Conservation (phyloP, 2,888 invertebrate species). For the Syrista parreyssii region DNA sequence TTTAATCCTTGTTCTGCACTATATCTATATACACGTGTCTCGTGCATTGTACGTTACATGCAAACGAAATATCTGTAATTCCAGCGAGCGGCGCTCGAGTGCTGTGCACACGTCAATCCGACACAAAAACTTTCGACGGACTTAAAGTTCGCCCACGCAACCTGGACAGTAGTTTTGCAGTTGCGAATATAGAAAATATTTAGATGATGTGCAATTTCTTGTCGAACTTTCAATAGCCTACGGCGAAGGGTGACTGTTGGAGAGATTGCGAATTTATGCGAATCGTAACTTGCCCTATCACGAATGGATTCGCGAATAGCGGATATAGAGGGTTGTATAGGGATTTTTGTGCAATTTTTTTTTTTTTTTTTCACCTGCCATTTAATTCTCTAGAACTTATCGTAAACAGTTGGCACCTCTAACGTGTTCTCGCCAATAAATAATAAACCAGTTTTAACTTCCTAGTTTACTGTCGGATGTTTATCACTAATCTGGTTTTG, state of each 20-base stretch:
- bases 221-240: conserved; percentile 18
- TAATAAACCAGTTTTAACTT: conserved; percentile 1
- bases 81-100: conserved; percentile 31
- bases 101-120: conserved; percentile 33
- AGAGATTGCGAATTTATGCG: conserved; percentile 48
- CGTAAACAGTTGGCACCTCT: background rate
- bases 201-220: conserved; percentile 33
- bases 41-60: conserved; percentile 21
- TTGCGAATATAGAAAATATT: conserved; percentile 33
- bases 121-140: conserved; percentile 34
- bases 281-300: conserved; percentile 34
- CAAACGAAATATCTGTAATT: conserved; percentile 32
- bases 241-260: conserved; percentile 16
- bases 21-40: background rate
- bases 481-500: conserved; percentile 4
- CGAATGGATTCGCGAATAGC: conserved; percentile 9
- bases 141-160: conserved; percentile 7
- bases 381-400: background rate
- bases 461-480: background rate
- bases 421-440: background rate
- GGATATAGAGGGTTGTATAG: background rate
- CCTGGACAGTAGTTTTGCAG: background rate
- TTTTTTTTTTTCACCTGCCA: no score
- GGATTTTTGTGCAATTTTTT: background rate
- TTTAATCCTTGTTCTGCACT: background rate